Conservation (phyloP, 2,888 invertebrate species). For the Nomada fucata region DNA sequence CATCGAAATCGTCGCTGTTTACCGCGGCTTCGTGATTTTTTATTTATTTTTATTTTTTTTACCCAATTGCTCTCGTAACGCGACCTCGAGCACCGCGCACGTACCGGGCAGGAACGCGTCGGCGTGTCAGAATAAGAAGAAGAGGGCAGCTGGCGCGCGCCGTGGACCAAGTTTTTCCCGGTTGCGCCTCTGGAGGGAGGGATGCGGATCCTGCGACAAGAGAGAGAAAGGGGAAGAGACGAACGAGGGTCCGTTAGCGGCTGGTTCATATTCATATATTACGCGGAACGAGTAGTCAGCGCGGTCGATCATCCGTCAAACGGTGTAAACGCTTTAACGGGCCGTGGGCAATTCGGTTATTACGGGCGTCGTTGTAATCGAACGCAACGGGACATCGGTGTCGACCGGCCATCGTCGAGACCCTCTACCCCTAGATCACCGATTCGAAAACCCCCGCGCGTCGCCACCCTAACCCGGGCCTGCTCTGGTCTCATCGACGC, state of each 20-base stretch:
- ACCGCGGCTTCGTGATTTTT: background rate
- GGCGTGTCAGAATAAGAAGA: background rate
- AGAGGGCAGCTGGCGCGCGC: too few relatives aligned
- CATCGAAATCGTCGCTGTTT: conserved; percentile 10
- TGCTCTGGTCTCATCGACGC: conserved; percentile 59
- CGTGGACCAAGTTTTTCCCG: background rate
- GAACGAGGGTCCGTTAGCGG: conserved; percentile 63
- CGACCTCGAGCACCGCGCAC: background rate
- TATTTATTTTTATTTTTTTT: background rate
- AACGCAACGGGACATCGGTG: conserved; percentile 68
- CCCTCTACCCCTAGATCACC: conserved; percentile 43
- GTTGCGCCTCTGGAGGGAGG: background rate
- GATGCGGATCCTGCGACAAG: background rate
- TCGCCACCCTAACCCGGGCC: conserved; percentile 28
- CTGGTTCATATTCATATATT: conserved; percentile 71
- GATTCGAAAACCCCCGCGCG: background rate
- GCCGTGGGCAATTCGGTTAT: conserved; percentile 79
- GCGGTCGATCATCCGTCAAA: conserved; percentile 75
- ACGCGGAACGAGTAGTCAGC: conserved; percentile 69
- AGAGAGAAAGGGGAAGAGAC: background rate
- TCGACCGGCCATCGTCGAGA: conserved; percentile 47
- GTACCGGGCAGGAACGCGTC: background rate
- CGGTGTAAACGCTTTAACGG: conserved; percentile 76
- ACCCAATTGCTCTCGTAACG: background rate
- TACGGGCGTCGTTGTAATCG: conserved; percentile 77